Evolutionary conservation across 23 tunicate genomes (phyloP), one percentile per base, ranked within the genome.

Genomic region (Trididemnum clinides): DNA sequence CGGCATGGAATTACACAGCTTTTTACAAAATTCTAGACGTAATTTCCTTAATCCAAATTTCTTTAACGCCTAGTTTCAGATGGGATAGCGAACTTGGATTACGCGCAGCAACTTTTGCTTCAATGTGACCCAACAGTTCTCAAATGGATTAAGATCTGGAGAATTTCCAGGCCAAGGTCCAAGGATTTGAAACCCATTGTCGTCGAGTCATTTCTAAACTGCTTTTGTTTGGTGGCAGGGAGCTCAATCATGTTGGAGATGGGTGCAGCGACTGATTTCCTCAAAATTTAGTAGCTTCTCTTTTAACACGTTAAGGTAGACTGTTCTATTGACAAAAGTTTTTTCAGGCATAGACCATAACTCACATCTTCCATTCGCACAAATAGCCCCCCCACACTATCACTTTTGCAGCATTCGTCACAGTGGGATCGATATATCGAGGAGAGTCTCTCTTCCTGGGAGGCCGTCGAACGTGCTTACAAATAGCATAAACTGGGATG

Each of bases 181-280:
- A 7, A 44, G 69, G 27, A 62, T 62, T 21, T 62, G 27, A 62
- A 62, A 12, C 69, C 69, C 22, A 26, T 62, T 62, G 27, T 62
- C 69, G 21, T 18, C 69, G 26, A 62, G 69, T 26, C 27, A 62
- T 62, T 62, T 62, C 69, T 21, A 4, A 18, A 62, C 69, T 12
- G 27, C 27, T 62, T 62, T 62, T 62, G 69, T 62, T 62, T 62
- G 69, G 27, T 62, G 69, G 69, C 69, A 62, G 69, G 69, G 69
- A 12, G 69, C 69, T 62, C 69, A 22, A 62, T 62, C 27, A 62
- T 62, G 27, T 62, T 62, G 69, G 69, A 62, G n/a, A n/a, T n/a
- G n/a, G n/a, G n/a, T n/a, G n/a, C n/a, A n/a, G n/a, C n/a, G n/a
- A n/a, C n/a, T n/a, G n/a, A n/a, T n/a, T n/a, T n/a, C n/a, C n/a